Conservation (phyloP, 2,797 vertebrate species). For the Melanotaenia pygmaea region DNA sequence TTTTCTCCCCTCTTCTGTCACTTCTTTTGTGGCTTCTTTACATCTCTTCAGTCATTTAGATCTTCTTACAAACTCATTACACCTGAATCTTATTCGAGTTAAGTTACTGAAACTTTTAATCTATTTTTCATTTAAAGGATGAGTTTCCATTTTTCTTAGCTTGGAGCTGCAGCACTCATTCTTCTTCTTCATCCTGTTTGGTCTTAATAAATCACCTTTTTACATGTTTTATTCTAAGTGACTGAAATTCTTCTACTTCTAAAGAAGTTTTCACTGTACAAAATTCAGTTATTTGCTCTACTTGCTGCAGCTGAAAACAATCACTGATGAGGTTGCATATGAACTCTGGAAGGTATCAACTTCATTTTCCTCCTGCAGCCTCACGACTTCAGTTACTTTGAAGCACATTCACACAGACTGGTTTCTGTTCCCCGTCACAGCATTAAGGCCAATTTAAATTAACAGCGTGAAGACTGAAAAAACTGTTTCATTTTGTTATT, state of each 20-base stretch:
- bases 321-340: neutral
- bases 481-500: neutral
- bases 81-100: neutral
- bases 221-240: neutral
- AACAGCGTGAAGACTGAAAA: neutral
- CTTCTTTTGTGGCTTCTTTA: slow-evolving; percentile 8
- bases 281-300: neutral
- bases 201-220: neutral
- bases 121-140: neutral
- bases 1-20: slow-evolving; percentile 1
- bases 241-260: neutral
- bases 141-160: neutral
- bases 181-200: neutral
- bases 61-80: neutral
- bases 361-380: neutral
- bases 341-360: neutral
- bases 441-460: neutral
- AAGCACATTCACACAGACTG: neutral
- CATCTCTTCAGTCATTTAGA: neutral
- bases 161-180: neutral
- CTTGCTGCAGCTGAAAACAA: neutral
- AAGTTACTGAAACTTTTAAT: neutral
- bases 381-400: neutral
- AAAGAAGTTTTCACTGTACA: neutral
- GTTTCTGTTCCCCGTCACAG: neutral